These are phyloP conservation scores for Beris morrisii DNA, from an alignment of 2,888 invertebrate genomes.

Conservation along the genomic window DNA sequence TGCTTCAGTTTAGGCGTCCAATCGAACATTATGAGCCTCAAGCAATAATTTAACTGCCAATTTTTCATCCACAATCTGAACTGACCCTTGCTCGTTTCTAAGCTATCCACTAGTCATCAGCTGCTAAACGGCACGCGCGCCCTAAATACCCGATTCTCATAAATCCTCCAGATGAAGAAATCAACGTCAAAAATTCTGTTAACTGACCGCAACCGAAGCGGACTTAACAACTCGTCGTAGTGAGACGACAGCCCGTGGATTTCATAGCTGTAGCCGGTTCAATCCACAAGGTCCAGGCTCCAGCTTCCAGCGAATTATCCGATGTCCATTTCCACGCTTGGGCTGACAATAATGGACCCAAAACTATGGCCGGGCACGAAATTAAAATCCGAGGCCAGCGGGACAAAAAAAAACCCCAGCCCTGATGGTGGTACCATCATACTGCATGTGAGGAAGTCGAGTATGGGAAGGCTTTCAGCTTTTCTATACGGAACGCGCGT, in stretches of 20 bases:
- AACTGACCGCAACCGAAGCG: conserved; percentile 21
- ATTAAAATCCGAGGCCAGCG: conserved; percentile 11
- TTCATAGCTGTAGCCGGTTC: too few relatives aligned
- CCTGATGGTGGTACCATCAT: too few relatives aligned
- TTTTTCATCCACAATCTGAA: too few relatives aligned
- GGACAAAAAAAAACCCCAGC: neutral
- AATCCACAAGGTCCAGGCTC: neutral
- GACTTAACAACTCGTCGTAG: conserved; percentile 28
- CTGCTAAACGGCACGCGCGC: conserved; percentile 7
- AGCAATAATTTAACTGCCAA: too few relatives aligned
- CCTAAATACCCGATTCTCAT: conserved; percentile 9
- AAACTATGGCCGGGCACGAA: conserved; percentile 16
- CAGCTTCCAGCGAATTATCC: conserved; percentile 3
- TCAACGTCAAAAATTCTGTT: conserved; percentile 31
- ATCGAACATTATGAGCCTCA: too few relatives aligned
- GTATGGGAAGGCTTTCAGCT: neutral
- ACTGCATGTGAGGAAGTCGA: too few relatives aligned
- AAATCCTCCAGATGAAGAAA: conserved; percentile 25
- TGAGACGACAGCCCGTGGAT: too few relatives aligned
- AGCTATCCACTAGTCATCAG: too few relatives aligned
- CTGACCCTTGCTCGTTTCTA: too few relatives aligned
- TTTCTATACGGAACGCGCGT: neutral
- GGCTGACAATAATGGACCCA: conserved; percentile 14
- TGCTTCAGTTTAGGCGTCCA: too few relatives aligned
- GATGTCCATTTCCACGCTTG: conserved; percentile 7